Evolutionary conservation across 1,140 invertebrate species (phyloP), one percentile per base, ranked within the genome.

Genomic region (Drosophila nannoptera): DNA sequence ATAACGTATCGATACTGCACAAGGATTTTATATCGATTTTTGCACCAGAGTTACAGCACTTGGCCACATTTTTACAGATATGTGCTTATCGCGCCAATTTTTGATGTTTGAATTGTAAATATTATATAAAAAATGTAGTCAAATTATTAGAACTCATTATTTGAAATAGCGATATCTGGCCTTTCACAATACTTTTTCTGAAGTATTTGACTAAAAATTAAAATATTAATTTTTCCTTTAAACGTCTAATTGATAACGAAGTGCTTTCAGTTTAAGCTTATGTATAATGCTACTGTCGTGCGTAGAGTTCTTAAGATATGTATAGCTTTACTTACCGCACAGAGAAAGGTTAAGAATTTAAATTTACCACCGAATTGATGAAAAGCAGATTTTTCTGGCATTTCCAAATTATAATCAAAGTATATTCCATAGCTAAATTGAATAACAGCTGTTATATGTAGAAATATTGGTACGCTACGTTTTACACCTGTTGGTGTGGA

Each of bases 1-100:
- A 64, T 36, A 29, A 31, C n/a, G 50, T 69, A 69, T 64, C 67
- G 67, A 69, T 64, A 58, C 32, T 35, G 7, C 7, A 2, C 33
- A 48, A 14, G 40, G 14, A 33, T 7, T 56, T 14, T 32, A 3
- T 33, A 36, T 12, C 40, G 33, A n/a, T 50, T 29, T 38, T 50
- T 42, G 33, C 22, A 0, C 36, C 11, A 8, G 11, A 0, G 14
- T 9, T 38, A 12, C n/a, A 22, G 5, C 1, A n/a, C 7, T 43
- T 55, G 66, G 66, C 7, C 66, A 69, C 66, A 69, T 49, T 69
- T 36, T 14, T n/a, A 16, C 9, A 11, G 5, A 2, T 4, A 4
- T 52, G 31, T 22, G 22, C 3, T 22, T 3, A 22, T 22, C 22
- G 32, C 49, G 12, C n/a, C 22, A 1, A 22, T 3, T 2, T 2